A percentile compares a stretch with the other conserved stretches of the same genome.
Evolutionary conservation across 2,888 invertebrate genomes (phyloP).

Genomic region (Poecilobothrus nobilitatus): DNA sequence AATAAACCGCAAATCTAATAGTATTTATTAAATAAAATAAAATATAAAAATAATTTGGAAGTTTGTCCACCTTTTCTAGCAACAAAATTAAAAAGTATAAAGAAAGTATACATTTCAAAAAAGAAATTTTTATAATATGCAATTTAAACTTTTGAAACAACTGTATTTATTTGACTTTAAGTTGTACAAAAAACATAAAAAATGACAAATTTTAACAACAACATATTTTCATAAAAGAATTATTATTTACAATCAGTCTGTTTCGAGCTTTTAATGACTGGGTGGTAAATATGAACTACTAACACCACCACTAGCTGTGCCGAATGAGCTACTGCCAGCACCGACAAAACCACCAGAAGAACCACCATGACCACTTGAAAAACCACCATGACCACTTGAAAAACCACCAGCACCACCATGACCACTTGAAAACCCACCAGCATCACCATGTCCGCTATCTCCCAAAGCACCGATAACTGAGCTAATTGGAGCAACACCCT

Average conservation of each 20-base stretch:
- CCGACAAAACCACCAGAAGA: slow-evolving; percentile 13
- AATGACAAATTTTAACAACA: too few species aligned
- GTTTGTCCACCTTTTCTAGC: too few species aligned
- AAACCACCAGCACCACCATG: not conserved
- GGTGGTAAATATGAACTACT: slow-evolving; percentile 35
- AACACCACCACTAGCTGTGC: not conserved
- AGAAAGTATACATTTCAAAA: too few species aligned
- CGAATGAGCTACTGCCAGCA: not conserved
- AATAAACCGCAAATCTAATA: too few species aligned
- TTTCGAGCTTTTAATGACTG: slow-evolving; percentile 15
- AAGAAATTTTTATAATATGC: too few species aligned
- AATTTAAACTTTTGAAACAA: too few species aligned
- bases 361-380: not conserved
- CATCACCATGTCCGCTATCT: slow-evolving; percentile 18
- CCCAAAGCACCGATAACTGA: slow-evolving; percentile 40
- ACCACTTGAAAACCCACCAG: slow-evolving; percentile 14
- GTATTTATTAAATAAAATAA: too few species aligned
- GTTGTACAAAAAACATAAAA: too few species aligned
- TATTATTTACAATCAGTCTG: not conserved
- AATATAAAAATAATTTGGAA: too few species aligned
- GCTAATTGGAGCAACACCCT: slow-evolving; percentile 40
- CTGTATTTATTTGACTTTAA: too few species aligned
- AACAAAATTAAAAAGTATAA: too few species aligned
- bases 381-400: not conserved
- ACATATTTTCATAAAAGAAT: not conserved